These are phyloP conservation scores for Nephila pilipes DNA, from an alignment of 1,140 invertebrate genomes.

Conservation along the genomic window DNA sequence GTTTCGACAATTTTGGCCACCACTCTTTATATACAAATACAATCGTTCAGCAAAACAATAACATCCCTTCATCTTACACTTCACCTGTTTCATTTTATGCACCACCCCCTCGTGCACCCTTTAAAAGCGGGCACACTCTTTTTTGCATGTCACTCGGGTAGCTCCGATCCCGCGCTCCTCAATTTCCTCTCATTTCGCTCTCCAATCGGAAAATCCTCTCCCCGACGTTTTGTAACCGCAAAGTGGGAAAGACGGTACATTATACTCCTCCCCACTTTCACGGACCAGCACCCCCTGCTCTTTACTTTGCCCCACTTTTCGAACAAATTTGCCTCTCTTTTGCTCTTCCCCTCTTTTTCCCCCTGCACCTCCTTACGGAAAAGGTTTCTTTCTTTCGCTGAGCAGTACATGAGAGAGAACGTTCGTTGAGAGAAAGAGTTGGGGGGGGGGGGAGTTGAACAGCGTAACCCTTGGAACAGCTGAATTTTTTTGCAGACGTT, in stretches of 20 bases:
- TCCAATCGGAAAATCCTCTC: conserved; percentile 44
- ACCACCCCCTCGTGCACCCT: not conserved
- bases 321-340: not conserved
- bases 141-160: conserved; percentile 39
- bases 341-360: not conserved
- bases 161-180: not conserved
- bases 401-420: not conserved
- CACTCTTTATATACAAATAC: no score
- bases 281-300: not conserved
- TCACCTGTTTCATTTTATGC: not conserved
- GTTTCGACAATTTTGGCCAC: no score
- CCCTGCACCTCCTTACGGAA: not conserved
- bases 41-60: no score
- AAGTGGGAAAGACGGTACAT: not conserved
- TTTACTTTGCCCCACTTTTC: not conserved
- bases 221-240: not conserved
- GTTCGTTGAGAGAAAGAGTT: not conserved
- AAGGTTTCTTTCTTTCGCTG: not conserved
- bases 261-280: not conserved
- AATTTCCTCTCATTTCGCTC: conserved; percentile 39
- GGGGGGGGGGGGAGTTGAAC: not conserved
- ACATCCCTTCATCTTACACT: no score
- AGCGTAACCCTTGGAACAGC: not conserved
- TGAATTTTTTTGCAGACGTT: no score
- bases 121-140: conserved; percentile 9